Conservation (phyloP, 2,888 invertebrate genomes). For the Spisula solida region DNA sequence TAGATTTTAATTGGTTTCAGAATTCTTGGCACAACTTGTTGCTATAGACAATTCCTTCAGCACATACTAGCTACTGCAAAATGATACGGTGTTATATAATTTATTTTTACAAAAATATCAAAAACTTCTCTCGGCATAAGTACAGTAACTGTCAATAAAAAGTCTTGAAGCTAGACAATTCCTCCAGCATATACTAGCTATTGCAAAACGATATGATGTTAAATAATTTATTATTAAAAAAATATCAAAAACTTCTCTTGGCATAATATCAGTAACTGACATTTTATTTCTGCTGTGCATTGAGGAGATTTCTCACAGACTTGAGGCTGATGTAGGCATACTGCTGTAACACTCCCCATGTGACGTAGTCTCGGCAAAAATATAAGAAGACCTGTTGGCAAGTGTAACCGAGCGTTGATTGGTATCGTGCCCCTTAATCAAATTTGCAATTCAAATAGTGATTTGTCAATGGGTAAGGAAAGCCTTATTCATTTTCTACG, state of each 20-base stretch:
- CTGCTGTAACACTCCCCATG: neutral
- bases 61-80: too few relatives aligned
- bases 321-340: neutral
- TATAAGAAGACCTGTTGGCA: slow-evolving; percentile 21
- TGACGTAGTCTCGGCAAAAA: neutral
- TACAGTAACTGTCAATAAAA: neutral
- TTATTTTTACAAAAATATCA: neutral
- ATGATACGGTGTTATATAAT: too few relatives aligned
- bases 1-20: too few relatives aligned
- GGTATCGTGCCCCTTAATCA: slow-evolving; percentile 32
- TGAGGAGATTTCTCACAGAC: neutral
- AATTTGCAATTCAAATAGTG: slow-evolving; percentile 35
- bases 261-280: neutral
- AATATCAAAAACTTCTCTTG: neutral
- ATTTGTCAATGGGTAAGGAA: slow-evolving; percentile 25
- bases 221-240: too few relatives aligned
- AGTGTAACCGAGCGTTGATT: neutral
- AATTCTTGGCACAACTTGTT: too few relatives aligned
- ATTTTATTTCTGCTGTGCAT: neutral
- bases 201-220: too few relatives aligned
- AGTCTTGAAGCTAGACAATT: too few relatives aligned
- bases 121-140: neutral
- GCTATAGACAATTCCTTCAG: too few relatives aligned
- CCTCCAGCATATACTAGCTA: too few relatives aligned
- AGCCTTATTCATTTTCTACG: slow-evolving; percentile 33